phyloP scores from a whole-genome alignment of 2,888 invertebrate genomes.

The Idaea straminata region DNA sequence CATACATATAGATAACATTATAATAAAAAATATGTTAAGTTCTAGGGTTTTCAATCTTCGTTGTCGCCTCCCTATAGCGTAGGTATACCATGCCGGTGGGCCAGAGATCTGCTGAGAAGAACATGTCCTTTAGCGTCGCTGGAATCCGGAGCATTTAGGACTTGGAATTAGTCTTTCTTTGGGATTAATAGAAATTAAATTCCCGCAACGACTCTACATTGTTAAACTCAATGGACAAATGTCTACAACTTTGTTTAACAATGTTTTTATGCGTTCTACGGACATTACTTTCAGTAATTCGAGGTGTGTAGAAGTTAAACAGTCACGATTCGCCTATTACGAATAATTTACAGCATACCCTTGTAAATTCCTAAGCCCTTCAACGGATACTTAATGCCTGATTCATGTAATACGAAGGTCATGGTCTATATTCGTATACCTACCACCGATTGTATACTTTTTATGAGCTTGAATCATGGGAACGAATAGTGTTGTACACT shows the following conservation, averaged over 20 bases:
- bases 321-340: background rate
- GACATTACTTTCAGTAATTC: background rate
- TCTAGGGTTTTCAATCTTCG: too few species aligned
- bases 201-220: background rate
- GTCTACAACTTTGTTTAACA: background rate
- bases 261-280: background rate
- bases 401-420: slow-evolving; percentile 56
- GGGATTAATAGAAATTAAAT: background rate
- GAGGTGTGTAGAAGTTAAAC: background rate
- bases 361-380: slow-evolving; percentile 26
- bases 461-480: slow-evolving; percentile 32
- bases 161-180: too few species aligned
- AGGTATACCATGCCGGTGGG: too few species aligned
- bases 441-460: slow-evolving; percentile 36
- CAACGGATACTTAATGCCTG: slow-evolving; percentile 36
- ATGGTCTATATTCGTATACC: slow-evolving; percentile 49
- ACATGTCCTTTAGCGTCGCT: too few species aligned
- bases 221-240: slow-evolving; percentile 1
- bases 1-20: too few species aligned
- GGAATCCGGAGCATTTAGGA: too few species aligned
- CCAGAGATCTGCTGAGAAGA: too few species aligned
- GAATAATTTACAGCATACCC: background rate
- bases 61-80: too few species aligned
- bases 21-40: too few species aligned
- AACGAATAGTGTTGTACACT: slow-evolving; percentile 16